Percentiles rank a stretch among this genome's conserved stretches.
Conservation (phyloP, 2,113 vertebrate species). For the Hyla sarda region DNA sequence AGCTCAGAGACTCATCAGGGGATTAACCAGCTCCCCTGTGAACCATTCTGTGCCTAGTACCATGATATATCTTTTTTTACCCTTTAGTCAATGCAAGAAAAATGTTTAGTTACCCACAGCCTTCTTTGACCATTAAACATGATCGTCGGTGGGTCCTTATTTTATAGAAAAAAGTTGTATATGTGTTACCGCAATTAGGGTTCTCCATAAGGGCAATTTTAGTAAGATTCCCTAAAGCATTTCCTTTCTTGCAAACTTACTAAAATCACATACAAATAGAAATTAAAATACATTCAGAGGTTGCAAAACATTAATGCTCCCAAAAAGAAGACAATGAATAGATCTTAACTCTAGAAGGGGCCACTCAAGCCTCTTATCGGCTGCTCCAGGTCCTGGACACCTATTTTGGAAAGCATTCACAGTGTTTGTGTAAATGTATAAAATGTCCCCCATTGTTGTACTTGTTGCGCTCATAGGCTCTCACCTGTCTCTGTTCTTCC, state of each 20-base stretch:
- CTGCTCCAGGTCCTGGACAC: background rate
- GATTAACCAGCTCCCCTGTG: too few relatives aligned
- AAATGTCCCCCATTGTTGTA: background rate
- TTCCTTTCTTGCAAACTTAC: too few relatives aligned
- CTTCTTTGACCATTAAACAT: background rate
- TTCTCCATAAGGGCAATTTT: too few relatives aligned
- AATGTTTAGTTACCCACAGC: background rate
- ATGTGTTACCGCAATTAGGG: too few relatives aligned
- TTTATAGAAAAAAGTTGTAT: background rate
- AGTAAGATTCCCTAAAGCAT: background rate
- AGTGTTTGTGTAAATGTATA: background rate
- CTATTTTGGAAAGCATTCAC: background rate
- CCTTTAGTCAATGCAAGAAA: too few relatives aligned
- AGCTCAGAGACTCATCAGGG: too few relatives aligned
- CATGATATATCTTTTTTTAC: background rate
- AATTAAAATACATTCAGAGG: background rate
- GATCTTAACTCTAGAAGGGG: background rate
- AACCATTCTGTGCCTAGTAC: too few relatives aligned
- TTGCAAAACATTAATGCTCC: background rate
- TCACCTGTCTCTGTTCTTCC: slow-evolving; percentile 19
- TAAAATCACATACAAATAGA: too few relatives aligned
- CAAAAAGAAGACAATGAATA: background rate
- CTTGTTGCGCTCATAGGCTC: background rate
- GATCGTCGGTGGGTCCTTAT: background rate
- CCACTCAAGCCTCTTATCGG: background rate